These are phyloP conservation scores for Agrotis exclamationis DNA, from an alignment of 2,888 invertebrate genomes.

Conservation along the genomic window DNA sequence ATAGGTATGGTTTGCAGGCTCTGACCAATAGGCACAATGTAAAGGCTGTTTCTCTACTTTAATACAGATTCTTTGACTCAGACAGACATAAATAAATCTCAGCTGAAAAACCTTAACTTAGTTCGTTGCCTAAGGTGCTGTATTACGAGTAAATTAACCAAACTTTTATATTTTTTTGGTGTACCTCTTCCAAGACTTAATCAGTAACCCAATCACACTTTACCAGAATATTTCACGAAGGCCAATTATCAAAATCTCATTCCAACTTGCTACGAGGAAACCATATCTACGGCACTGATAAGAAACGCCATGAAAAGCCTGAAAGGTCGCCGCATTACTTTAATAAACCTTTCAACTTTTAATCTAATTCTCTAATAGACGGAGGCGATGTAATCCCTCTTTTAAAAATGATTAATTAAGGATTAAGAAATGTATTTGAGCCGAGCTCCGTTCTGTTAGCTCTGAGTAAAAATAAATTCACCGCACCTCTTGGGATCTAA, in stretches of 20 bases:
- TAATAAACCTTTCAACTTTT: constrained; percentile 53
- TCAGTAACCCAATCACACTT: constrained; percentile 1
- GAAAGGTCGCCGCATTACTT: constrained; percentile 52
- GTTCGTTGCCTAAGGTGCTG: too few species aligned
- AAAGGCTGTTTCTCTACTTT: neutral
- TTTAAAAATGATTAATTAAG: constrained; percentile 57
- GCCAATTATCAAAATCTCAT: neutral
- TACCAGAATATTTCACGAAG: neutral
- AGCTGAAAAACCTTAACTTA: neutral
- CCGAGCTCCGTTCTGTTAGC: constrained; percentile 5
- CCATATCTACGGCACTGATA: constrained; percentile 23
- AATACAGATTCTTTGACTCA: neutral
- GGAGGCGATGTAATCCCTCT: constrained; percentile 28
- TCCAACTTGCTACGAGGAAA: neutral
- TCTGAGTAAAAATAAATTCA: constrained; percentile 53
- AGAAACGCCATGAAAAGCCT: constrained; percentile 21
- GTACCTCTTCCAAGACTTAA: neutral
- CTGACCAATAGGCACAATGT: neutral
- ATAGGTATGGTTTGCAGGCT: neutral
- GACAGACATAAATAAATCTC: neutral
- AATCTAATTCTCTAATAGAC: constrained; percentile 40
- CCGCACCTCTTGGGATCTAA: constrained; percentile 54
- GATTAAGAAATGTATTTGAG: constrained; percentile 55
- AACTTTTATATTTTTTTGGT: neutral
- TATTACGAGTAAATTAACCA: too few species aligned